Evolutionary conservation across 1,140 invertebrate genomes (phyloP).

Genomic region (Cotesia chilonis): DNA sequence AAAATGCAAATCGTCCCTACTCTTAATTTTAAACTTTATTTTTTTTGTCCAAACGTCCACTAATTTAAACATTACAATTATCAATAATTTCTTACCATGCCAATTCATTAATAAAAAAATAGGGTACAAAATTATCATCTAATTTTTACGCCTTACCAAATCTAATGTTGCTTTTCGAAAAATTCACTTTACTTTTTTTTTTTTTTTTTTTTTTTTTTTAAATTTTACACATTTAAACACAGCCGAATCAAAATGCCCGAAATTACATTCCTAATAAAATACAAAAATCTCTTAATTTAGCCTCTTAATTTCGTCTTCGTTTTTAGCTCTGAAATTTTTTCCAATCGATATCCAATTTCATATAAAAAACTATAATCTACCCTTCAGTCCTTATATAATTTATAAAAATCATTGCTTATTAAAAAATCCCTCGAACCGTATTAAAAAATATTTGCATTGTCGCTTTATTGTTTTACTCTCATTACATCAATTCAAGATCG

Average conservation of each 20-base stretch:
- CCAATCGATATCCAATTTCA: conserved; percentile 23
- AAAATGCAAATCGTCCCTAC: conserved; percentile 40
- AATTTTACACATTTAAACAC: conserved; percentile 51
- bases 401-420: conserved; percentile 5
- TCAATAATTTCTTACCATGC: conserved; percentile 11
- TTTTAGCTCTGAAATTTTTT: conserved; percentile 36
- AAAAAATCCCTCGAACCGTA: conserved; percentile 18
- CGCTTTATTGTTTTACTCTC: background rate
- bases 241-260: conserved; percentile 66
- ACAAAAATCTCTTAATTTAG: conserved; percentile 40
- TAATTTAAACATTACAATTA: conserved; percentile 16
- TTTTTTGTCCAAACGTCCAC: conserved; percentile 30
- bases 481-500: background rate
- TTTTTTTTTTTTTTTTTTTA: background rate
- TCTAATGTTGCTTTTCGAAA: conserved; percentile 46
- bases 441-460: conserved; percentile 19
- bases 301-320: conserved; percentile 36
- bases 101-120: conserved; percentile 63
- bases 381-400: conserved; percentile 11
- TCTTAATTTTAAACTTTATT: conserved; percentile 43
- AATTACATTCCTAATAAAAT: conserved; percentile 45
- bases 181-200: conserved; percentile 37
- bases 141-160: conserved; percentile 53
- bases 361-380: conserved; percentile 23
- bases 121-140: conserved; percentile 65